phyloP scores from a whole-genome alignment of 2,888 invertebrate species.

The Leptopterna dolabrata region DNA sequence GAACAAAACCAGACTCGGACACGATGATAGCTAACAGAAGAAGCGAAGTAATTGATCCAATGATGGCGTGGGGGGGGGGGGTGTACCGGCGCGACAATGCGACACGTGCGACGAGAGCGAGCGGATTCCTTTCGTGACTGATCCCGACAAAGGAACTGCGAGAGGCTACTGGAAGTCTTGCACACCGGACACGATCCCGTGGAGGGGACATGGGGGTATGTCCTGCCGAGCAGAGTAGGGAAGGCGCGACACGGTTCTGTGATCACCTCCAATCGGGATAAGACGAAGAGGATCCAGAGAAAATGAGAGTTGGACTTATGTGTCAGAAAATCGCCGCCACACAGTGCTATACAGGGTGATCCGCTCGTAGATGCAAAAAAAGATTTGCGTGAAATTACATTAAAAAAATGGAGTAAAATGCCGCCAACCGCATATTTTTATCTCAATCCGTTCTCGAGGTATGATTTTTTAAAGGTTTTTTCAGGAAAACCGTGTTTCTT shows the following conservation, averaged over 20 bases:
- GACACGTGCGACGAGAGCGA: not conserved
- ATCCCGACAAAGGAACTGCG: not conserved
- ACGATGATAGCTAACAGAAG: not conserved
- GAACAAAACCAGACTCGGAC: not conserved
- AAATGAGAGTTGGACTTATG: not conserved
- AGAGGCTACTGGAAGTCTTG: not conserved
- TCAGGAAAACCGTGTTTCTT: no score
- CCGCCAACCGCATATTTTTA: no score
- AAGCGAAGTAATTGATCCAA: not conserved
- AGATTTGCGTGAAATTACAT: no score
- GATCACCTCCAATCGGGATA: not conserved
- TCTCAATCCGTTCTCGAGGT: no score
- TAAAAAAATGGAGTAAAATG: no score
- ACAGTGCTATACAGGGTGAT: no score
- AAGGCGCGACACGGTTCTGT: not conserved
- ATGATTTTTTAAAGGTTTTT: no score
- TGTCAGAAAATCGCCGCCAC: not conserved
- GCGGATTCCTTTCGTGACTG: conserved; percentile 1
- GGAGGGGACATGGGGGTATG: not conserved
- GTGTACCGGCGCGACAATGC: conserved; percentile 1
- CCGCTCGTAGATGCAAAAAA: no score
- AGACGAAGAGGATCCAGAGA: not conserved
- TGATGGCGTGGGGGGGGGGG: not conserved
- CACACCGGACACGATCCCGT: not conserved
- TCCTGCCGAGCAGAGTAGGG: not conserved